A percentile compares a stretch with the other conserved stretches of the same genome.
phyloP scores from a whole-genome alignment of 2,113 vertebrate species.

The Larimichthys crocea region DNA sequence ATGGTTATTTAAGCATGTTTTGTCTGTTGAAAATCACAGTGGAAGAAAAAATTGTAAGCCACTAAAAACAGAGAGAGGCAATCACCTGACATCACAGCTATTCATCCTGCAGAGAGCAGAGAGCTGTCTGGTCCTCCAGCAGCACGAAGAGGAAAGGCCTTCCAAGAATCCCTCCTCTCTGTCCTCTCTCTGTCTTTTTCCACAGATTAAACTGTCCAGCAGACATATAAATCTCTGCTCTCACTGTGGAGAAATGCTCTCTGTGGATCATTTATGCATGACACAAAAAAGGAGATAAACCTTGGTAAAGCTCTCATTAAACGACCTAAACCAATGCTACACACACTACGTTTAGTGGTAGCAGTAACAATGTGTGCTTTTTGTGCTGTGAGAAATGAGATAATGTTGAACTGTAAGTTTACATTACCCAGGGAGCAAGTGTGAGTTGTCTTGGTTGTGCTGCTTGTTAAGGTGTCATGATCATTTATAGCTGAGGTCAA shows the following conservation, averaged over 20 bases:
- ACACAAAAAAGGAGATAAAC: conserved; percentile 61
- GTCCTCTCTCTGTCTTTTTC: conserved; percentile 45
- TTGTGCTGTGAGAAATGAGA: conserved; percentile 18
- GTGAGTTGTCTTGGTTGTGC: conserved; percentile 31
- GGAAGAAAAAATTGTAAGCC: conserved; percentile 31
- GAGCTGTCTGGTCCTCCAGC: conserved; percentile 58
- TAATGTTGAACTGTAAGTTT: conserved; percentile 18
- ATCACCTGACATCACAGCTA: conserved; percentile 66
- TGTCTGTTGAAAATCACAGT: conserved; percentile 44
- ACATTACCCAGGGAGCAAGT: conserved; percentile 16
- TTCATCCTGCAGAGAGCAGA: conserved; percentile 54
- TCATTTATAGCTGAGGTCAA: conserved; percentile 64
- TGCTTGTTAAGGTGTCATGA: conserved; percentile 59
- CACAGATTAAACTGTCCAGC: conserved; percentile 72
- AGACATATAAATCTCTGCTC: conserved; percentile 66
- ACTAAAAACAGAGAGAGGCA: conserved; percentile 46
- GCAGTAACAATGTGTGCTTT: conserved; percentile 3
- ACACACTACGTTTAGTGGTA: not conserved
- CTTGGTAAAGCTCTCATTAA: conserved; percentile 51
- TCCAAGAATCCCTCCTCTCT: conserved; percentile 69
- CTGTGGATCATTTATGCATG: conserved; percentile 63
- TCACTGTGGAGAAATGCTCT: conserved; percentile 64
- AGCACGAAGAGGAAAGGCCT: conserved; percentile 60
- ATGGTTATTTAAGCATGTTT: conserved; percentile 57
- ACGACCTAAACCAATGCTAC: conserved; percentile 13